Conservation (phyloP, 1,140 invertebrate genomes). For the Drosophila pseudoananassae region DNA sequence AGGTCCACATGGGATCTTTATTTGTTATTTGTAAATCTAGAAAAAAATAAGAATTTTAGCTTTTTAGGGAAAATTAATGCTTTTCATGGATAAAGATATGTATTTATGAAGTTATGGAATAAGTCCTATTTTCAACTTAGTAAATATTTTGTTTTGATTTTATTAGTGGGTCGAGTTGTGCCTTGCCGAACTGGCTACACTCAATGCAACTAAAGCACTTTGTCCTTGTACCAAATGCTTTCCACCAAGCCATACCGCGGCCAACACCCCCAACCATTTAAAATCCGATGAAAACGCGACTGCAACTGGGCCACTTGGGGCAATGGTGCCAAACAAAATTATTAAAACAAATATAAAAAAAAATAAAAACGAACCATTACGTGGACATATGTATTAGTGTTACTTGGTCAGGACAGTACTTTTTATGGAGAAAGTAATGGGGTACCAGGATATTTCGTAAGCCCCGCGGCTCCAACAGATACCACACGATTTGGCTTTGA, state of each 20-base stretch:
- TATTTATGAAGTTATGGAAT: too few species aligned
- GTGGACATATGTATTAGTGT: background rate
- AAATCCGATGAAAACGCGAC: constrained; percentile 59
- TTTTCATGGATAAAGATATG: too few species aligned
- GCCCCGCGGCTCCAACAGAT: background rate
- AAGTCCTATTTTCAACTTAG: too few species aligned
- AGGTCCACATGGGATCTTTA: too few species aligned
- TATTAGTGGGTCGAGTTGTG: background rate
- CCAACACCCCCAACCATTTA: background rate
- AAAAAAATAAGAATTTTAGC: too few species aligned
- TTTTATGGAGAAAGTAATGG: background rate
- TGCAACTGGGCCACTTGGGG: constrained; percentile 56
- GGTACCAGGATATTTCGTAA: too few species aligned
- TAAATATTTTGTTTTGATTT: background rate
- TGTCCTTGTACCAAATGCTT: constrained; percentile 57
- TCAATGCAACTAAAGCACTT: constrained; percentile 30
- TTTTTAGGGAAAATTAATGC: too few species aligned
- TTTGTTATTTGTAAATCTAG: too few species aligned
- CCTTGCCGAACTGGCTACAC: constrained; percentile 16
- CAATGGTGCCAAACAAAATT: constrained; percentile 43
- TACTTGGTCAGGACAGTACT: background rate
- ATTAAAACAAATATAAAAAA: constrained; percentile 21
- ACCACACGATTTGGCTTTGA: constrained; percentile 33
- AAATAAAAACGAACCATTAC: background rate
- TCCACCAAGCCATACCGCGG: background rate